Evolutionary conservation across 2,113 vertebrate genomes (phyloP), one percentile per base, ranked within the genome.

Genomic region (Pantherophis guttatus): DNA sequence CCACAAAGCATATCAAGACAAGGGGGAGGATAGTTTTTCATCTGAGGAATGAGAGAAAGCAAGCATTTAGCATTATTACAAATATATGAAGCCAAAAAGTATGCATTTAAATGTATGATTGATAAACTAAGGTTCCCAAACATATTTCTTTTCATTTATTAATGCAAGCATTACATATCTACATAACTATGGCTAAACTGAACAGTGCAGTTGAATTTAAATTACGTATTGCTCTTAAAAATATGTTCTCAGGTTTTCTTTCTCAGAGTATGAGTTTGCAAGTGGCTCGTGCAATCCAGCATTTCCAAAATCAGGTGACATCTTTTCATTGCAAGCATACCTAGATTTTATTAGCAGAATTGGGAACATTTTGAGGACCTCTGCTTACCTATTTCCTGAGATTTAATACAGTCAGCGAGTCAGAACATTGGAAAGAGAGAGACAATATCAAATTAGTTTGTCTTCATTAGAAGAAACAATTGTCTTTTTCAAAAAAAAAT

Each of bases 11-110:
- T 85, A 53, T 86, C 53, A n/a, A 89, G 65, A 58, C 48, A 89
- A 86, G 48, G 39, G 48, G 11, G 26, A 59, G 54, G 29, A 6
- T 50, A 85, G 39, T 33, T 9, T 33, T 92, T 88, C 57, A 95
- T 81, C 58, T 59, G 94, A 75, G 90, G 44, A 93, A 8, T 8
- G 86, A 52, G 86, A 33, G 29, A 94, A 26, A 92, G 94, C 95
- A 88, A 81, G 24, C 93, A 44, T 95, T 95, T 96, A 93, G 96
- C 95, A 94, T 95, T 94, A 94, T 90, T 95, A 93, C 95, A 96
- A 95, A 44, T 94, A 94, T 91, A 95, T 95, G 96, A 96, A 95
- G 96, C 95, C 93, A 96, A 94, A 96, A 88, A 95, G 33, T 29
- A 44, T 24, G 7, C 33, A 92, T 75, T 48, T 75, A 92, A 88